A percentile compares a stretch with the other conserved stretches of the same genome.
These are phyloP conservation scores for Poecilia velifera DNA, from an alignment of 2,797 vertebrate genomes.

Conservation along the genomic window DNA sequence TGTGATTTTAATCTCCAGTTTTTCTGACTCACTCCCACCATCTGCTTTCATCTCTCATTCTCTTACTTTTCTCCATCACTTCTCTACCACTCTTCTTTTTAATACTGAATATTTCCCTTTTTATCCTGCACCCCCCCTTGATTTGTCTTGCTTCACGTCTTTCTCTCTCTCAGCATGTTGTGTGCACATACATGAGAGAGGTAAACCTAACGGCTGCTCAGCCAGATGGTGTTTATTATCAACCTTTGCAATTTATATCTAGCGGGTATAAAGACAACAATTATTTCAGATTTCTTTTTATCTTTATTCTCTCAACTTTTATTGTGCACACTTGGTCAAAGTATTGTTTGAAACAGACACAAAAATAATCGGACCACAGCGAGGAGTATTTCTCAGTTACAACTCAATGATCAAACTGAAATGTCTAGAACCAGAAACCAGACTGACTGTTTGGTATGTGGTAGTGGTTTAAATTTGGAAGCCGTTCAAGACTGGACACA, in stretches of 20 bases:
- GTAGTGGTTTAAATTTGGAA: slow-evolving; percentile 18
- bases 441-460: background rate
- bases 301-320: background rate
- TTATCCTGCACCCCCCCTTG: background rate
- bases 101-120: slow-evolving; percentile 3
- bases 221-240: slow-evolving; percentile 84
- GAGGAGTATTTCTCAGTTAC: background rate
- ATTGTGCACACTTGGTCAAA: background rate
- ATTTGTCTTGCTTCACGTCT: slow-evolving; percentile 5
- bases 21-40: slow-evolving; percentile 31
- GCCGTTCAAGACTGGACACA: background rate
- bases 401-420: slow-evolving; percentile 12
- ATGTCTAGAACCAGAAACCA: background rate
- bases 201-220: slow-evolving; percentile 73
- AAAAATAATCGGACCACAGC: background rate
- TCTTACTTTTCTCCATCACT: background rate
- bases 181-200: slow-evolving; percentile 37
- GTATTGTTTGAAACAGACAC: background rate
- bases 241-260: background rate
- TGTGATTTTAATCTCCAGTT: slow-evolving; percentile 28
- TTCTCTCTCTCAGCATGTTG: slow-evolving; percentile 50
- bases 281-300: too few relatives aligned
- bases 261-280: background rate
- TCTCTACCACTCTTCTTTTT: slow-evolving; percentile 4
- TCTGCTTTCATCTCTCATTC: slow-evolving; percentile 22